Base-by-base conservation (phyloP, 2,888 invertebrate genomes). In the Dexiosoma caninum region DNA sequence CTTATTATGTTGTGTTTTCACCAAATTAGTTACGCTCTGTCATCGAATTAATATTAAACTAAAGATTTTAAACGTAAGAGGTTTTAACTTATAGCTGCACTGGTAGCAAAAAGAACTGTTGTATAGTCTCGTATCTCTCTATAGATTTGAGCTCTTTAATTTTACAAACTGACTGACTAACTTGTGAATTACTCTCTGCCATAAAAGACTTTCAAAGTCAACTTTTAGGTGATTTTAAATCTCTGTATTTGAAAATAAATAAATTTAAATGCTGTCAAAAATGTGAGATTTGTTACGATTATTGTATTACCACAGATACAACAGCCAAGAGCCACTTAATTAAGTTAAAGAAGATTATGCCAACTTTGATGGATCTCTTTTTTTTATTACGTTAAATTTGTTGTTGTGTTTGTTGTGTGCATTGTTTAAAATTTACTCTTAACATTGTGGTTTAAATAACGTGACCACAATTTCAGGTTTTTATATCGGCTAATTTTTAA, bases 51-150 rank as follows among this genome's bases (percentile, higher is more conserved):
- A 57, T 35, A 40, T 59, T 51, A 72, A 77, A 81, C 81, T 72
- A 72, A 81, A 72, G 30, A 64, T 67, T 16, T 69, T 72, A 62
- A 77, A 62, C 59, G 51, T 62, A 62, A 62, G 44, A 30, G 72
- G 62, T 64, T 69, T 72, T 72, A 77, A 77, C 81, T 77, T 81
- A 80, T 76, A 76, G 55, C 9, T 35, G 6, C 1, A 16, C 23
- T 72, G 37, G 21, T 49, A 49, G 59, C 51, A 66, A 62, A 23
- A 60, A 67, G 42, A 59, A 59, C 27, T 57, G 7, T n/a, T 6
- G 40, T 69, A 30, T 55, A 3, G 46, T 30, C 21, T 55, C 16
- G 49, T 21, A 51, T 27, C 10, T 42, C 4, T 42, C 4, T 14
- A 7, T 21, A 10, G n/a, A 46, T 35, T 23, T 57, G 44, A 57